These are phyloP conservation scores for Fregata magnificens DNA, from an alignment of 2,113 vertebrate species.

Conservation along the genomic window DNA sequence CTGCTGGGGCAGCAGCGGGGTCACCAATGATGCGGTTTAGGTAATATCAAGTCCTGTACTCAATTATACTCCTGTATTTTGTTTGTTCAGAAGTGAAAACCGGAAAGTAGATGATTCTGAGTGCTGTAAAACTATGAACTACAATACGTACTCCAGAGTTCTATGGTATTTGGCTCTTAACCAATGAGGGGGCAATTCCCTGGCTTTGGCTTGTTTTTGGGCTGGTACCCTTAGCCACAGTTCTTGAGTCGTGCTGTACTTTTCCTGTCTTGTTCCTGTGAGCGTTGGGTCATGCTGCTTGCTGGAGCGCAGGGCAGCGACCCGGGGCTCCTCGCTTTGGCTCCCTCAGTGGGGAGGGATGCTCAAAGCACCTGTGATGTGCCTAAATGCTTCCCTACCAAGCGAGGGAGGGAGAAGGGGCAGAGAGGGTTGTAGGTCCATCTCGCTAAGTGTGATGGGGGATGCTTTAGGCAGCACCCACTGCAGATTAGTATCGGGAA, in stretches of 20 bases:
- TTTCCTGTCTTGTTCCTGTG: neutral
- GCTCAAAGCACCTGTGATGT: fast-evolving
- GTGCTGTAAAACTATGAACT: neutral
- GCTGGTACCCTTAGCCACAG: neutral
- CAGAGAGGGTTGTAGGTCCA: too few relatives aligned
- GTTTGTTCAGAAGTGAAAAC: neutral
- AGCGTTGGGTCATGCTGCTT: fast-evolving
- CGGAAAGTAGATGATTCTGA: neutral
- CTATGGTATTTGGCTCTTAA: neutral
- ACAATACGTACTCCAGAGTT: fast-evolving
- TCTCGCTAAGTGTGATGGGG: fast-evolving
- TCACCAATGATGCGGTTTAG: neutral
- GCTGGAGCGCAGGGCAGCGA: fast-evolving
- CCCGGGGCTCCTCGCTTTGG: fast-evolving
- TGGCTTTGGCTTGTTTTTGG: neutral
- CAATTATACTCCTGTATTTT: neutral
- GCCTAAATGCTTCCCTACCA: neutral
- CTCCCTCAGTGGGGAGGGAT: fast-evolving
- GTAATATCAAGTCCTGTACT: neutral
- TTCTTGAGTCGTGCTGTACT: neutral
- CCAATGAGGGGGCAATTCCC: neutral
- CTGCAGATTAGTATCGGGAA: neutral
- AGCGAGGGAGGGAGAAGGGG: neutral
- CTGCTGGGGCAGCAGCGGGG: neutral
- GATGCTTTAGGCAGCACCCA: neutral